Evolutionary conservation across 2,797 vertebrate genomes (phyloP).

Genomic region (Hirundo rustica): DNA sequence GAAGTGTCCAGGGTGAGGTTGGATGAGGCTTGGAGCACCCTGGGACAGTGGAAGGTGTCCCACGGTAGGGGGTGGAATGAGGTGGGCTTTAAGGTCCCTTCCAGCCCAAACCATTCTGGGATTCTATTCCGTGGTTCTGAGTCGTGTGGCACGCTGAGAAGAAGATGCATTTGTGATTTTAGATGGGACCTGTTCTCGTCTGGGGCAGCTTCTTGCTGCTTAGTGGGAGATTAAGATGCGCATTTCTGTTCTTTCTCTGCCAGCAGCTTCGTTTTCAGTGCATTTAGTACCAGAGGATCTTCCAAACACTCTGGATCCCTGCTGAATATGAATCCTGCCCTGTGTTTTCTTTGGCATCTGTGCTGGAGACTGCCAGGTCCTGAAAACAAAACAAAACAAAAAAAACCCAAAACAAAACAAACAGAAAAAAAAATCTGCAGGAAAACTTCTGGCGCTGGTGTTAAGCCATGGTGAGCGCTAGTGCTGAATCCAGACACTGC

Average conservation of each 20-base stretch:
- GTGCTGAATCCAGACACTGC: neutral
- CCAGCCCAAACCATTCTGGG: neutral
- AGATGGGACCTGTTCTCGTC: fast-evolving
- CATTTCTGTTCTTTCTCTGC: neutral
- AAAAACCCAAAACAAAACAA: neutral
- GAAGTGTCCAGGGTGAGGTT: fast-evolving
- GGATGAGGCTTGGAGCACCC: fast-evolving
- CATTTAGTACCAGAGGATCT: neutral
- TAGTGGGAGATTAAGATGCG: neutral
- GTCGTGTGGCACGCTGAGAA: fast-evolving
- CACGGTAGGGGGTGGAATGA: neutral
- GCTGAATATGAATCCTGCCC: neutral
- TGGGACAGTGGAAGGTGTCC: neutral
- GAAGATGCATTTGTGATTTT: neutral
- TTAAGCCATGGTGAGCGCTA: too few species aligned
- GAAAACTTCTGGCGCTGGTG: neutral
- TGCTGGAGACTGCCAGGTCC: too few species aligned
- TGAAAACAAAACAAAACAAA: neutral
- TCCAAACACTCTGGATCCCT: neutral
- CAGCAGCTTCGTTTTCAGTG: neutral
- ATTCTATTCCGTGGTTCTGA: neutral
- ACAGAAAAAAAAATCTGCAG: fast-evolving
- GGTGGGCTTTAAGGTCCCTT: neutral
- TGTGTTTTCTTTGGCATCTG: neutral
- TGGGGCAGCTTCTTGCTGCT: neutral